A percentile compares a stretch with the other conserved stretches of the same genome.
Evolutionary conservation across 2,797 vertebrate species (phyloP).

Genomic region (Threskiornis aethiopicus): DNA sequence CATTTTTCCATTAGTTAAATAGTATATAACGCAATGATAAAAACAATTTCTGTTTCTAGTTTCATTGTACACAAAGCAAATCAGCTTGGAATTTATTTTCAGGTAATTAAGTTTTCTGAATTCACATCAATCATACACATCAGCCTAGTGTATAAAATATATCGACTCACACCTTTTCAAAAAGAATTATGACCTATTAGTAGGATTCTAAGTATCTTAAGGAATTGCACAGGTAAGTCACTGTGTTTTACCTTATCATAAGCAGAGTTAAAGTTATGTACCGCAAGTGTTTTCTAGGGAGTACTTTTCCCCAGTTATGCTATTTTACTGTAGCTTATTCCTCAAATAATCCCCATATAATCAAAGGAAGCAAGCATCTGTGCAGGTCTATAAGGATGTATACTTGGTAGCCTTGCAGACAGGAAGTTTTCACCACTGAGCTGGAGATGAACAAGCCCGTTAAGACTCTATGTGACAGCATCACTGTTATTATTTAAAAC

Average conservation of each 20-base stretch:
- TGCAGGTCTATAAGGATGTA: neutral
- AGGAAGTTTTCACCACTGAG: constrained; percentile 2
- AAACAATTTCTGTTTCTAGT: constrained; percentile 14
- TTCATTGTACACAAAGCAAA: neutral
- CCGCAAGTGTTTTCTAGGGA: neutral
- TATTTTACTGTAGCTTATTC: constrained; percentile 47
- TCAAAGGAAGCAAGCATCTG: constrained; percentile 26
- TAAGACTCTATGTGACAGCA: neutral
- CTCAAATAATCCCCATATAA: constrained; percentile 50
- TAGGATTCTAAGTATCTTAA: neutral
- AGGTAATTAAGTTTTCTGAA: neutral
- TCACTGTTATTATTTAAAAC: constrained; percentile 10
- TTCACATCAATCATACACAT: neutral
- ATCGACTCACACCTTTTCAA: neutral
- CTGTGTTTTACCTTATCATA: neutral
- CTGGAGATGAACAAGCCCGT: neutral
- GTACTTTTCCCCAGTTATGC: neutral
- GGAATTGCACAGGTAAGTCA: neutral
- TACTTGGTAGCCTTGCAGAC: constrained; percentile 25
- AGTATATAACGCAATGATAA: neutral
- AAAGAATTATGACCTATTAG: neutral
- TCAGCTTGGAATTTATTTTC: constrained; percentile 7
- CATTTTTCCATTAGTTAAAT: constrained; percentile 9
- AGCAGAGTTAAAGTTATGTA: neutral
- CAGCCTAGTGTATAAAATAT: neutral